A percentile compares a stretch with the other conserved stretches of the same genome.
phyloP scores from a whole-genome alignment of 2,888 invertebrate genomes.

The Leucoma salicis region DNA sequence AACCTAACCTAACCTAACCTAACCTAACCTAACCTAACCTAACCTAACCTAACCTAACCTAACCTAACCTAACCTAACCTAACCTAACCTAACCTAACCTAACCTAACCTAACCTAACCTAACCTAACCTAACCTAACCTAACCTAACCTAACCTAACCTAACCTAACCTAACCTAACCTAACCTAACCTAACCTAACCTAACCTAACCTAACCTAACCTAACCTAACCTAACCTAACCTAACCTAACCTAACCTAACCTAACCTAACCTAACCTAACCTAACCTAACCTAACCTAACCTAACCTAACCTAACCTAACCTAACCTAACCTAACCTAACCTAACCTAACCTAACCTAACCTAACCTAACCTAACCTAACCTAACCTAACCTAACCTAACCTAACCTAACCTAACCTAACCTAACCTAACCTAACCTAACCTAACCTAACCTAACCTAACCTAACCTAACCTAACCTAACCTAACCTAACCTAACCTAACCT shows the following conservation, averaged over 20 bases:
- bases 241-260: constrained; percentile 22
- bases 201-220: constrained; percentile 19
- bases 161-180: constrained; percentile 10
- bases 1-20: constrained; percentile 26
- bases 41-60: constrained; percentile 28
- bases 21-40: constrained; percentile 19
- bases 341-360: constrained; percentile 6
- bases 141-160: constrained; percentile 21
- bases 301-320: constrained; percentile 8
- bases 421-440: constrained; percentile 11
- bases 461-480: constrained; percentile 18
- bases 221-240: constrained; percentile 25
- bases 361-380: constrained; percentile 10
- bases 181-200: constrained; percentile 22
- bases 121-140: constrained; percentile 26
- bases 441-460: constrained; percentile 8
- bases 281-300: constrained; percentile 9
- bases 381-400: constrained; percentile 7
- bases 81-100: constrained; percentile 23
- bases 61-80: constrained; percentile 19
- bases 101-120: constrained; percentile 28
- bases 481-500: constrained; percentile 25
- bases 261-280: constrained; percentile 12
- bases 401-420: constrained; percentile 1
- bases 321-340: constrained; percentile 3